phyloP scores from a whole-genome alignment of 2,888 invertebrate species.

The Scaptomyza tumidula region DNA sequence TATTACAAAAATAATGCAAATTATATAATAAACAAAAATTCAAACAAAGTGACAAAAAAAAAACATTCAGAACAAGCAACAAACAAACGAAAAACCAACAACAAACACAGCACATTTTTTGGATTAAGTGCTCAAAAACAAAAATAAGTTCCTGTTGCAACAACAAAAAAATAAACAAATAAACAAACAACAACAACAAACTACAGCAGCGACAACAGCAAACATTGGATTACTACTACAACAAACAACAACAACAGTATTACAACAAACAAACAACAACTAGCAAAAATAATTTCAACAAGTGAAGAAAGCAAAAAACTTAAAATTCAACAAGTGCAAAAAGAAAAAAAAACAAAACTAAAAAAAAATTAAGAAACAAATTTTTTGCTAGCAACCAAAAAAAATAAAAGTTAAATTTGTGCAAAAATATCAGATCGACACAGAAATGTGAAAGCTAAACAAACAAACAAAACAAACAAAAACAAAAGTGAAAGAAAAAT shows the following conservation, averaged over 20 bases:
- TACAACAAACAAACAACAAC: constrained; percentile 51
- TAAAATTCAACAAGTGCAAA: constrained; percentile 12
- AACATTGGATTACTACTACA: constrained; percentile 72
- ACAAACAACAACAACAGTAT: constrained; percentile 71
- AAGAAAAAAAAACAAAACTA: constrained; percentile 26
- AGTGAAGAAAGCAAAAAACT: too few species aligned
- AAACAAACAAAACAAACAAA: constrained; percentile 49
- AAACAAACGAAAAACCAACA: constrained; percentile 30
- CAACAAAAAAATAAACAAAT: constrained; percentile 25
- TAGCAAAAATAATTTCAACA: not conserved
- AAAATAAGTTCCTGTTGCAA: constrained; percentile 69
- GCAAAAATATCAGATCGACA: constrained; percentile 27
- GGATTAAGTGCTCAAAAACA: constrained; percentile 67
- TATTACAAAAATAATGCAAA: constrained; percentile 38
- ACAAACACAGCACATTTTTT: constrained; percentile 65
- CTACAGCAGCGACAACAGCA: constrained; percentile 59
- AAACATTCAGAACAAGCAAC: constrained; percentile 39
- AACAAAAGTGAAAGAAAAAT: constrained; percentile 30
- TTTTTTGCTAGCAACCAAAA: constrained; percentile 74
- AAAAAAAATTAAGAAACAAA: constrained; percentile 30
- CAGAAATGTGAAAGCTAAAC: constrained; percentile 66
- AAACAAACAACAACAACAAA: constrained; percentile 47
- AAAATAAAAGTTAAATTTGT: constrained; percentile 40
- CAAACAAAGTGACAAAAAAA: constrained; percentile 25
- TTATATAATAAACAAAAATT: constrained; percentile 23